Evolutionary conservation across 2,113 vertebrate genomes (phyloP), one percentile per base, ranked within the genome.

Genomic region (Alaudala cheleensis): DNA sequence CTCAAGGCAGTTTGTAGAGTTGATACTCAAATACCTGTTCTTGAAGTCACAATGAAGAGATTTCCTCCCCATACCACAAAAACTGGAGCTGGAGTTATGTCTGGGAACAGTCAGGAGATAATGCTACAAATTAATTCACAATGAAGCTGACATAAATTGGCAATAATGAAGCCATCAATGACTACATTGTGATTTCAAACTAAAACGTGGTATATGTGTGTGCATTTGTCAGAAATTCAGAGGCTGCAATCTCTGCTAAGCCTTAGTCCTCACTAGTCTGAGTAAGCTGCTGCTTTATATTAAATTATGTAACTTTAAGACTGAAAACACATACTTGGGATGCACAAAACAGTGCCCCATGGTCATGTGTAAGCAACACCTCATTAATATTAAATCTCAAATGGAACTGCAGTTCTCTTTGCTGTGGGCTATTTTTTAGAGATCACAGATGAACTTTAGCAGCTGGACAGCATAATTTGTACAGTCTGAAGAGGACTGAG

Each of bases 301-400:
- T 81, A 61, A 88, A 67, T 86, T 85, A 96, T 23, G 40, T 28
- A 84, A 60, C 67, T 72, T 60, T 26, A 28, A 86, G 64, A 31
- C 49, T 25, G 24, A 73, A 79, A 81, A 72, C 6, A 40, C 54
- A 69, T 11, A 51, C 33, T 90, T 81, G 34, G 69, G 42, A 94
- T 54, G 76, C 86, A 86, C 51, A 60, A 49, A 93, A 10, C 58
- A 81, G 56, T 1, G 7, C 47, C 64, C 58, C 40, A 81, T 71
- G 56, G 84, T 71, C 71, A 83, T 47, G 25, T 42, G 79, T 51
- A 88, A 90, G 79, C 64, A 96, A 83, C 37, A 44, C 56, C 83
- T 88, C 90, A 93, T 95, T 86, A 93, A 94, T 94, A 93, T 71
- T 94, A 87, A 73, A 94, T 74, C 92, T 81, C 64, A 86, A 78